Evolutionary conservation across 2,797 vertebrate species (phyloP).

Genomic region (Pachyuromys duprasi): DNA sequence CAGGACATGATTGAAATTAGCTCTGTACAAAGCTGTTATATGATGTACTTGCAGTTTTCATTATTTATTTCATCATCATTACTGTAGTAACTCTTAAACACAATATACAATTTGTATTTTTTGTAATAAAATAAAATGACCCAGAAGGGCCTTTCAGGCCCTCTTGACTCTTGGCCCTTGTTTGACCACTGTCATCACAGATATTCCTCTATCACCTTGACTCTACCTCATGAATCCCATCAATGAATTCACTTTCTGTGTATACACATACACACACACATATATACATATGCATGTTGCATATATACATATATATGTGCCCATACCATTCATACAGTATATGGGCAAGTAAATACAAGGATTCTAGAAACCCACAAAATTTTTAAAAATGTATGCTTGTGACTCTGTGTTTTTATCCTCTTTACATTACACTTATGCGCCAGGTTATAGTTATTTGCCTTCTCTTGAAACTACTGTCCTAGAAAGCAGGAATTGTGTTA

Average conservation of each 20-base stretch:
- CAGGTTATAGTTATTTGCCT: neutral
- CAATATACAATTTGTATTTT: neutral
- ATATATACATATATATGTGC: neutral
- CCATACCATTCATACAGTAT: no score
- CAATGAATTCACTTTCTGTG: neutral
- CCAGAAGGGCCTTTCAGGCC: neutral
- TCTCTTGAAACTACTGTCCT: neutral
- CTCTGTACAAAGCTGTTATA: neutral
- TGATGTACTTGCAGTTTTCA: neutral
- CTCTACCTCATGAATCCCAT: neutral
- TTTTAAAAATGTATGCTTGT: neutral
- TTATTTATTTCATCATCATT: neutral
- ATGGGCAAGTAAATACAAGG: neutral
- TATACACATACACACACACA: no score
- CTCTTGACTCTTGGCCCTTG: neutral
- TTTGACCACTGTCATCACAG: neutral
- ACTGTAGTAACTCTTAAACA: neutral
- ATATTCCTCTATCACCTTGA: neutral
- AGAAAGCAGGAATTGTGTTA: neutral
- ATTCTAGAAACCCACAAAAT: neutral
- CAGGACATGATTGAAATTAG: neutral
- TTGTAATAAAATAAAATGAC: neutral
- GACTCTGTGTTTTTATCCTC: neutral
- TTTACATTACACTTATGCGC: neutral
- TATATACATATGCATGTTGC: fast-evolving